phyloP scores from a whole-genome alignment of 1,140 invertebrate genomes.

The Halesus radiatus region DNA sequence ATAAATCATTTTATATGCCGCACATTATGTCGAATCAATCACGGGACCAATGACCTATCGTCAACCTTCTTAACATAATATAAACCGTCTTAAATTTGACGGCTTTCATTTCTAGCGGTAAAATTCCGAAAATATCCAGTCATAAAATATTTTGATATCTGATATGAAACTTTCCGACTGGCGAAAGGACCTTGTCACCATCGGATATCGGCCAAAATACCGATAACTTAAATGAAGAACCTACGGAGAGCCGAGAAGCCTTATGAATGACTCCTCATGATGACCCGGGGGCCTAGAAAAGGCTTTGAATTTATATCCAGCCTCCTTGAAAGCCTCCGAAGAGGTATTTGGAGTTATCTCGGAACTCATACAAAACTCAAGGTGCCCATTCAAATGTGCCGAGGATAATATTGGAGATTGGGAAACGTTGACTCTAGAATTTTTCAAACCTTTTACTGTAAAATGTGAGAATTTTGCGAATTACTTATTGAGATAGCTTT shows the following conservation, averaged over 20 bases:
- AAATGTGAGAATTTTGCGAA: too few species aligned
- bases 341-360: conserved; percentile 9
- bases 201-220: background rate
- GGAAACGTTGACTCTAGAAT: too few species aligned
- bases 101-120: too few species aligned
- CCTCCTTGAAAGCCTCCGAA: background rate
- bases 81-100: too few species aligned
- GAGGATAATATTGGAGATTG: too few species aligned
- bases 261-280: conserved; percentile 6
- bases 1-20: too few species aligned
- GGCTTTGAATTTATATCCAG: conserved; percentile 20
- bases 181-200: background rate
- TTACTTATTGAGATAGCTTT: too few species aligned
- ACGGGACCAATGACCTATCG: too few species aligned
- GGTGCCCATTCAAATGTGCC: background rate
- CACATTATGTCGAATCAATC: too few species aligned
- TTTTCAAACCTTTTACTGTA: too few species aligned
- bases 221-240: conserved; percentile 4
- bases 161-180: background rate
- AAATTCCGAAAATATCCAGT: background rate
- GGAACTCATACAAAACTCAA: background rate
- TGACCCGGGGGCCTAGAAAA: background rate
- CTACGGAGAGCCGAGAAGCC: conserved; percentile 3
- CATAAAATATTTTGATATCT: background rate
- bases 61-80: too few species aligned